Evolutionary conservation across 2,113 vertebrate species (phyloP).

Genomic region (Tylochromis polylepis): DNA sequence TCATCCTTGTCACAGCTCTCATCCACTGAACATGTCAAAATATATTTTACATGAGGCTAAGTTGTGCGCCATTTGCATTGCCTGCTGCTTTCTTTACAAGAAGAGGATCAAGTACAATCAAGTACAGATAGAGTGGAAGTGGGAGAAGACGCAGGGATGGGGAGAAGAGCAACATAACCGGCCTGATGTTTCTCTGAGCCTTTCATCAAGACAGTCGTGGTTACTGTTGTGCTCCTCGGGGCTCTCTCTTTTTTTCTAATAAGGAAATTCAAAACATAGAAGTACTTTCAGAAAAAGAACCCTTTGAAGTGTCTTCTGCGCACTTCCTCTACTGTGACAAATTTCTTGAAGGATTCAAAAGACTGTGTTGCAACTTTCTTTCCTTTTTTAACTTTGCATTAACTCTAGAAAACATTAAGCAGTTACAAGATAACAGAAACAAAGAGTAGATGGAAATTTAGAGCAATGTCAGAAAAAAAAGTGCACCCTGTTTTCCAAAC

Average conservation of each 20-base stretch:
- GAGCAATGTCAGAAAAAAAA: not conserved
- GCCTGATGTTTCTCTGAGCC: slow-evolving; percentile 29
- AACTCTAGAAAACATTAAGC: not conserved
- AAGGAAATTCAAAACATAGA: not conserved
- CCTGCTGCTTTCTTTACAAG: not conserved
- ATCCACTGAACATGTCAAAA: slow-evolving; percentile 3
- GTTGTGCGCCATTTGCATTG: not conserved
- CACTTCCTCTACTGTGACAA: not conserved
- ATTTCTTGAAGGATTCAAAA: not conserved
- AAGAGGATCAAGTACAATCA: slow-evolving; percentile 29
- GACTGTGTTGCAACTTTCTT: not conserved
- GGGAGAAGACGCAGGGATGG: slow-evolving; percentile 7
- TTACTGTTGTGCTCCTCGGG: not conserved
- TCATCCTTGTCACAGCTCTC: not conserved
- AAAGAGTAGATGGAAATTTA: slow-evolving; percentile 1
- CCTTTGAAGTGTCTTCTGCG: not conserved
- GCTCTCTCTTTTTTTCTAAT: not conserved
- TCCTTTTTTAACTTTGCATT: not conserved
- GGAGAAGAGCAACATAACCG: slow-evolving; percentile 22
- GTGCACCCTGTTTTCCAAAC: slow-evolving; percentile 2
- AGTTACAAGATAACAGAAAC: not conserved
- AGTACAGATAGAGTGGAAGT: slow-evolving; percentile 24
- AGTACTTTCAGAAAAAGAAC: not conserved
- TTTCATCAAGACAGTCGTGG: slow-evolving; percentile 37
- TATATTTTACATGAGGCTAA: not conserved